Evolutionary conservation across 64 coral and sea anemone species (phyloP).

Genomic region (Astreopora myriophthalma): DNA sequence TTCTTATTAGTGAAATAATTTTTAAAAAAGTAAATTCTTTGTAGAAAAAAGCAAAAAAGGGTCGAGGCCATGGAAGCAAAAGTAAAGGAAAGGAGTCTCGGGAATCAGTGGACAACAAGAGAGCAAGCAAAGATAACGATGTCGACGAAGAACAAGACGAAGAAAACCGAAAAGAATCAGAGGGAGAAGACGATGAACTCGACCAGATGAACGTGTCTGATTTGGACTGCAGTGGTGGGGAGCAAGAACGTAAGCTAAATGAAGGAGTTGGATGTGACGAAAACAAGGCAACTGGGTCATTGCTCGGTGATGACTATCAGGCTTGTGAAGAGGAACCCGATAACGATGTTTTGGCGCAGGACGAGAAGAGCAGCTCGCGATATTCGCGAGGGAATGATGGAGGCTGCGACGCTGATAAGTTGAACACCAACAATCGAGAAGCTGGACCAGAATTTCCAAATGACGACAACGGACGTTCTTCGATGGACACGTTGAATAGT

Average conservation of each 20-base stretch:
- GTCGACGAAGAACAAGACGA: not conserved
- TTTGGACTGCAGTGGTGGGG: not conserved
- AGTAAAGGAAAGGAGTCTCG: not conserved
- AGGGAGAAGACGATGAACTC: not conserved
- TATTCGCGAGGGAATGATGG: not conserved
- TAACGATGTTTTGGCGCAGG: not conserved
- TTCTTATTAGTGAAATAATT: no score
- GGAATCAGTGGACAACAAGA: not conserved
- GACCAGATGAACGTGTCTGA: slow-evolving; percentile 26
- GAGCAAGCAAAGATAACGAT: not conserved
- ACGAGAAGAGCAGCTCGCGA: not conserved
- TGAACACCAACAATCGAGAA: not conserved
- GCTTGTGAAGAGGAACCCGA: not conserved
- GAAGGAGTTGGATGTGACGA: not conserved
- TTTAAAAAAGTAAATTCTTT: no score
- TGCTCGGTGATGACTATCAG: not conserved
- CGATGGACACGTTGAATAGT: not conserved
- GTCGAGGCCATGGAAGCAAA: slow-evolving; percentile 20
- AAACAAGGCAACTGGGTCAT: not conserved
- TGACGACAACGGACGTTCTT: not conserved
- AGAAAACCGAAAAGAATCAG: not conserved
- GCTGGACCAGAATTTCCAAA: not conserved
- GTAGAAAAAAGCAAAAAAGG: slow-evolving; percentile 45
- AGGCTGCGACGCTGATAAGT: not conserved
- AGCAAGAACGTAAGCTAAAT: not conserved